Percentiles rank a stretch among this genome's conserved stretches.
Conservation (phyloP, 1,140 invertebrate genomes). For the Prorops nasuta region DNA sequence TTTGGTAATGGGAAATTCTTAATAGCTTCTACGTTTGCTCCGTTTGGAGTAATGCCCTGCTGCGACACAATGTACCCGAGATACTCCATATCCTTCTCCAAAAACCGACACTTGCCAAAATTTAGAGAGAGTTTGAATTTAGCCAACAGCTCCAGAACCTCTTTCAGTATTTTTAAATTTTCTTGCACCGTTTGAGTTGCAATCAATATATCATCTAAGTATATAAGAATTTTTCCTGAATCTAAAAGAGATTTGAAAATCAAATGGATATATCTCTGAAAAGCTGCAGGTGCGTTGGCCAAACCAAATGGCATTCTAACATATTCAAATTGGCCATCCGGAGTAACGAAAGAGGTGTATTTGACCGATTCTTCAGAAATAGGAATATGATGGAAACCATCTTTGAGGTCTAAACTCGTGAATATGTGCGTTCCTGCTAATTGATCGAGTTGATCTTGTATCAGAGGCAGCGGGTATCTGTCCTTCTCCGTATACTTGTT, state of each 20-base stretch:
- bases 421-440: slow-evolving; percentile 22
- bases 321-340: slow-evolving; percentile 16
- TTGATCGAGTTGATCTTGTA: slow-evolving; percentile 17
- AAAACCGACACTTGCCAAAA: background rate
- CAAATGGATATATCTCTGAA: background rate
- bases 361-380: slow-evolving; percentile 31
- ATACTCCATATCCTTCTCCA: background rate
- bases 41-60: background rate
- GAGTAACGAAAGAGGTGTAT: slow-evolving; percentile 46
- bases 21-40: background rate
- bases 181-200: background rate
- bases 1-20: background rate
- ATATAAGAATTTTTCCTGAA: background rate
- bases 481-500: slow-evolving; percentile 42
- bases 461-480: slow-evolving; percentile 21
- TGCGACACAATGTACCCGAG: background rate
- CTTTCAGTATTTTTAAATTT: background rate
- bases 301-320: background rate
- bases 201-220: background rate
- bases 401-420: slow-evolving; percentile 27
- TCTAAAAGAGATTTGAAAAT: background rate
- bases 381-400: slow-evolving; percentile 43
- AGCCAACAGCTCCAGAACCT: background rate
- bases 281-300: background rate
- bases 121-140: background rate